Evolutionary conservation across 2,888 invertebrate genomes (phyloP).

Genomic region (Synanthedon vespiformis): DNA sequence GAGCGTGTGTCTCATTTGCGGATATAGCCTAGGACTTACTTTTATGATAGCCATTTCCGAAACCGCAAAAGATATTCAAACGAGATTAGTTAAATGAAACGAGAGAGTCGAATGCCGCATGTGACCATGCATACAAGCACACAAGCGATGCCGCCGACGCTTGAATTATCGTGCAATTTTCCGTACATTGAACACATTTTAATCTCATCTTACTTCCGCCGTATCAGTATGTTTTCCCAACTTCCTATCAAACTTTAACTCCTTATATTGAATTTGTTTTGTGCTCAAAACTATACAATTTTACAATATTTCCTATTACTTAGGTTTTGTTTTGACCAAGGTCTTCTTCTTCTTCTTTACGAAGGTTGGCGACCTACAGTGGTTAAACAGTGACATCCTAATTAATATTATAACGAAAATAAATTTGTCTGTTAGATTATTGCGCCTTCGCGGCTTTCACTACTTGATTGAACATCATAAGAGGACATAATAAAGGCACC

Average conservation of each 20-base stretch:
- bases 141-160: constrained; percentile 27
- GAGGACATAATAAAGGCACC: too few species aligned
- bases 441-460: too few species aligned
- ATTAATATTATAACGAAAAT: too few species aligned
- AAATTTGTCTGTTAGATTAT: too few species aligned
- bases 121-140: constrained; percentile 6
- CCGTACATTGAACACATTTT: constrained; percentile 41
- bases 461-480: too few species aligned
- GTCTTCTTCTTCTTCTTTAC: too few species aligned
- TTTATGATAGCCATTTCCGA: constrained; percentile 13
- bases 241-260: neutral
- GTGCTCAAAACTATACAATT: too few species aligned
- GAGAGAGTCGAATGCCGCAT: constrained; percentile 20
- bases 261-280: neutral
- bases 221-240: constrained; percentile 8
- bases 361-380: too few species aligned
- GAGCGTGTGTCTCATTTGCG: constrained; percentile 4
- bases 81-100: constrained; percentile 41
- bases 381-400: too few species aligned
- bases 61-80: constrained; percentile 17
- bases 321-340: too few species aligned
- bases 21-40: constrained; percentile 15
- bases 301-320: too few species aligned
- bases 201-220: neutral
- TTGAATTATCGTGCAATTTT: constrained; percentile 53